Evolutionary conservation across 2,113 vertebrate genomes (phyloP).

Genomic region (Dolichotis patagonum): DNA sequence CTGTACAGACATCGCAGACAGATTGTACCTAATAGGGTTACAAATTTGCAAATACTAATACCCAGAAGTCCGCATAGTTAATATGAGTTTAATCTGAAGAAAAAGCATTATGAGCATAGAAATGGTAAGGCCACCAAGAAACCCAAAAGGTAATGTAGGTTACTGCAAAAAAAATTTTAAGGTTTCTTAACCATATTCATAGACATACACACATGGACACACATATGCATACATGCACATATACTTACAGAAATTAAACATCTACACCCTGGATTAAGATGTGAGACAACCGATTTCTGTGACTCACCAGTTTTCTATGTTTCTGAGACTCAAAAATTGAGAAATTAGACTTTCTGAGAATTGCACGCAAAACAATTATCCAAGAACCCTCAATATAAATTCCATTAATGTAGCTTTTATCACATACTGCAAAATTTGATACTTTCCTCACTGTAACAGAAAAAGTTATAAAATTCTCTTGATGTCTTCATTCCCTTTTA

Average conservation of each 20-base stretch:
- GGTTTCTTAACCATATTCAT: not conserved
- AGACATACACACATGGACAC: not conserved
- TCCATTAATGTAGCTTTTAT: conserved; percentile 24
- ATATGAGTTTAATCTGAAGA: not conserved
- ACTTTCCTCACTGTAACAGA: conserved; percentile 18
- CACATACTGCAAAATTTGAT: conserved; percentile 8
- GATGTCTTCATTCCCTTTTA: conserved; percentile 49
- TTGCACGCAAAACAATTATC: not conserved
- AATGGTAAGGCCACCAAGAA: not conserved
- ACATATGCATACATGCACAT: not conserved
- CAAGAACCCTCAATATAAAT: conserved; percentile 33
- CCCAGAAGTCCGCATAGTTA: not conserved
- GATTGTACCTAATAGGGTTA: not conserved
- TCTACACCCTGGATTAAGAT: not conserved
- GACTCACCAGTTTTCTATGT: not conserved
- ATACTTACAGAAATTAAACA: not conserved
- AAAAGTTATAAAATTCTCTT: conserved; percentile 58
- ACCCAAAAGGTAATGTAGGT: not conserved
- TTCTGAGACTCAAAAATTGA: conserved; percentile 8
- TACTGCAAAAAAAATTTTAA: not conserved
- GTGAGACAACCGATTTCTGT: not conserved
- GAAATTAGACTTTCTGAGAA: not conserved
- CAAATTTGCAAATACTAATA: not conserved
- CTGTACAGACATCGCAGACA: not conserved
- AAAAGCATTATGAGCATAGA: not conserved